A percentile compares a stretch with the other conserved stretches of the same genome.
Conservation (phyloP, 2,113 vertebrate species). For the Cephalopterus ornatus region DNA sequence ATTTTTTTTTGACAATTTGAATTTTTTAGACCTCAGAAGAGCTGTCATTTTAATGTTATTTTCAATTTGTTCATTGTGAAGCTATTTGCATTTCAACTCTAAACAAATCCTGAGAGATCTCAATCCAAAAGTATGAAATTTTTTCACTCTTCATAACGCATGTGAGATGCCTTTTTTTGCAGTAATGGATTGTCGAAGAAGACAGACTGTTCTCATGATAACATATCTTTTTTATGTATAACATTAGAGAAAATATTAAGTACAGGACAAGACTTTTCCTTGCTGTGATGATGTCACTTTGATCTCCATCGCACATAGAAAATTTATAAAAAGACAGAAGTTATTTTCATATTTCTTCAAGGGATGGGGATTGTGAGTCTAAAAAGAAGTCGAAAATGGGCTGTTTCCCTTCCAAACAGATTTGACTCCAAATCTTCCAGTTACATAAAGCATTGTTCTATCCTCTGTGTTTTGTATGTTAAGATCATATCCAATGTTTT, state of each 20-base stretch:
- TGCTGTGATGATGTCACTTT: neutral
- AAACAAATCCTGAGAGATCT: neutral
- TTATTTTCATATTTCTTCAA: neutral
- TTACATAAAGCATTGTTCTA: neutral
- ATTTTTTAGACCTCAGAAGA: neutral
- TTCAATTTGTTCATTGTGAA: neutral
- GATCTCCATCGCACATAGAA: neutral
- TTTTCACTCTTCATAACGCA: neutral
- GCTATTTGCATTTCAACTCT: neutral
- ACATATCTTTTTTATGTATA: neutral
- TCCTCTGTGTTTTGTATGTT: neutral
- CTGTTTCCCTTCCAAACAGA: neutral
- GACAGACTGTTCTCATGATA: neutral
- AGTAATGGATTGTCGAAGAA: neutral
- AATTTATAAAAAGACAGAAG: neutral
- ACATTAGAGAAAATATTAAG: neutral
- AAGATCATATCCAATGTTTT: neutral
- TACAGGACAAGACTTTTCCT: neutral
- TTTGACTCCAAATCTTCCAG: neutral
- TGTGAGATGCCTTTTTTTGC: neutral
- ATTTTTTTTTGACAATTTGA: neutral
- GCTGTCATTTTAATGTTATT: neutral
- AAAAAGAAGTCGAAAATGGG: neutral
- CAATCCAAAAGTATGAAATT: neutral
- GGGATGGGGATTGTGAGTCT: neutral